Evolutionary conservation across 2,113 vertebrate species (phyloP).

Genomic region (Xiphophorus maculatus): DNA sequence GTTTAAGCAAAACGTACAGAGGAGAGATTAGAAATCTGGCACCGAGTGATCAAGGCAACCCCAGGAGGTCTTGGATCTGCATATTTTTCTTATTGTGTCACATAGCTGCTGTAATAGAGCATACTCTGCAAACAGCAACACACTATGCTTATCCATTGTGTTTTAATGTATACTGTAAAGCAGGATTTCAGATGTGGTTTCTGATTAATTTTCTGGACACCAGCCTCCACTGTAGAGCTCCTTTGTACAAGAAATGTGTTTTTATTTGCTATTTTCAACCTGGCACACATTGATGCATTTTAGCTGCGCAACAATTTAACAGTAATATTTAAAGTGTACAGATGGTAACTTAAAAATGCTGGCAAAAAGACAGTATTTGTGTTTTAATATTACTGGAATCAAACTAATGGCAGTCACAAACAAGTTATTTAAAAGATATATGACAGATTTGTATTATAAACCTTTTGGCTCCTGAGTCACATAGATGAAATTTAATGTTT

Average conservation of each 20-base stretch:
- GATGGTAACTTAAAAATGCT: neutral
- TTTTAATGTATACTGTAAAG: constrained; percentile 14
- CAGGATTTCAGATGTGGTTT: constrained; percentile 9
- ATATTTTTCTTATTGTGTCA: constrained; percentile 47
- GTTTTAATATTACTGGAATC: neutral
- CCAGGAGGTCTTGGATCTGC: constrained; percentile 42
- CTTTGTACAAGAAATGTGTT: constrained; percentile 14
- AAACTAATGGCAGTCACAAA: neutral
- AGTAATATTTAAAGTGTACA: constrained; percentile 18
- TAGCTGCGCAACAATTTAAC: constrained; percentile 15
- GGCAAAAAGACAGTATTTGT: neutral
- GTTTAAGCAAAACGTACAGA: constrained; percentile 41
- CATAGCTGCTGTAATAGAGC: constrained; percentile 18
- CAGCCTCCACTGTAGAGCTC: constrained; percentile 9
- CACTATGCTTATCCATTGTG: neutral
- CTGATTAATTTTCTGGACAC: constrained; percentile 13
- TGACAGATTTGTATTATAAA: too few species aligned
- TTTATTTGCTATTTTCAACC: neutral
- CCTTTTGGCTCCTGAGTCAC: too few species aligned
- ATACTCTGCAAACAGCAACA: neutral
- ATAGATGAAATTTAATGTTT: too few species aligned
- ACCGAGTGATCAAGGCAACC: constrained; percentile 35
- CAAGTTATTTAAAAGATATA: neutral
- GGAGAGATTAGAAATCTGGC: constrained; percentile 42
- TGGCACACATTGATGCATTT: constrained; percentile 1